A percentile compares a stretch with the other conserved stretches of the same genome.
Conservation (phyloP, 2,797 vertebrate genomes). For the Acanthis flammea region DNA sequence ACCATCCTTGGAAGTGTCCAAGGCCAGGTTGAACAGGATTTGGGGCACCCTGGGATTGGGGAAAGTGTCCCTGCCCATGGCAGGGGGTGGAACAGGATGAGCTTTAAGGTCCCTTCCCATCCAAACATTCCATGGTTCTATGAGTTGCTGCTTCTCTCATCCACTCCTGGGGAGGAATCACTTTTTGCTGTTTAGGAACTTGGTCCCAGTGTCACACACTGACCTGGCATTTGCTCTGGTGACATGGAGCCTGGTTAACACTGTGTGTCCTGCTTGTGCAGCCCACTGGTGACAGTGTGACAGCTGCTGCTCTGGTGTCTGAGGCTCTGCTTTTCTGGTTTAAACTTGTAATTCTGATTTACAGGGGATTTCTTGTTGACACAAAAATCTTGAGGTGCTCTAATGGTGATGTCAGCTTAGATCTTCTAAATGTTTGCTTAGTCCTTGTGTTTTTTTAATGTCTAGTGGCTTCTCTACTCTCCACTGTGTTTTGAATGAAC, state of each 20-base stretch:
- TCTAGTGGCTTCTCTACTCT: neutral
- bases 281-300: neutral
- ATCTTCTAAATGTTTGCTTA: neutral
- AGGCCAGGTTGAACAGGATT: neutral
- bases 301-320: neutral
- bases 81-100: accelerated
- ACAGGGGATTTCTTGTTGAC: neutral
- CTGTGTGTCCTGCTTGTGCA: accelerated
- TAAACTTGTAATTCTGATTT: neutral
- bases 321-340: neutral
- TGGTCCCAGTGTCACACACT: neutral
- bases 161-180: neutral
- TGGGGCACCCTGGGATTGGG: neutral
- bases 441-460: neutral
- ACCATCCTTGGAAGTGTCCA: neutral
- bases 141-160: neutral
- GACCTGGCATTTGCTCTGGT: neutral
- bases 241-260: neutral
- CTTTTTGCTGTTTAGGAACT: neutral
- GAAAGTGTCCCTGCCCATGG: neutral
- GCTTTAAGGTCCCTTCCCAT: neutral
- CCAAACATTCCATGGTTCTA: neutral
- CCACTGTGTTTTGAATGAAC: neutral
- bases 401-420: neutral
- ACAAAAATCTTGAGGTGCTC: neutral